Conservation (phyloP, 2,113 vertebrate genomes). For the Crotalus helleri region DNA sequence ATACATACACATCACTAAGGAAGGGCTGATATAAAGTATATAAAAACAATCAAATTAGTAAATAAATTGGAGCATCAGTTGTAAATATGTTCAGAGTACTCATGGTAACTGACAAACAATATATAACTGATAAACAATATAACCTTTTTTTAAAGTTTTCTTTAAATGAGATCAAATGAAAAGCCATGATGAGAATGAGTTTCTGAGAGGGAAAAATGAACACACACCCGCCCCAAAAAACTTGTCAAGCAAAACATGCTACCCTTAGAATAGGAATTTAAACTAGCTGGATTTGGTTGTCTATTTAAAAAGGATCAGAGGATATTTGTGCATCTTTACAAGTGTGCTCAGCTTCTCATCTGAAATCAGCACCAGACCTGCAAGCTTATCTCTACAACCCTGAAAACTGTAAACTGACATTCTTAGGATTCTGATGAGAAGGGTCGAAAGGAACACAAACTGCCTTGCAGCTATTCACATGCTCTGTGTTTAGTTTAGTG, state of each 20-base stretch:
- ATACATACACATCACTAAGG: neutral
- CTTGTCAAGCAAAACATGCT: neutral
- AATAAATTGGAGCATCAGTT: neutral
- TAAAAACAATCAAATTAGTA: neutral
- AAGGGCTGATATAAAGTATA: neutral
- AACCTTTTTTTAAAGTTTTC: neutral
- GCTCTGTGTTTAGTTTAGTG: neutral
- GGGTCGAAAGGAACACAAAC: neutral
- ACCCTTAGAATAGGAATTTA: neutral
- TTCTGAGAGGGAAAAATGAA: neutral
- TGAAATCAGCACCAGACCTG: neutral
- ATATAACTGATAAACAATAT: neutral
- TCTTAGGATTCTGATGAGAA: conserved; percentile 12
- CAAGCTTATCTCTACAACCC: conserved; percentile 14
- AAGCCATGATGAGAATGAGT: neutral
- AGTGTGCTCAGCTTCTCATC: neutral
- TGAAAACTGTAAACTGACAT: conserved; percentile 8
- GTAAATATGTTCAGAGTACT: neutral
- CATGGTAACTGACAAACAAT: too few relatives aligned
- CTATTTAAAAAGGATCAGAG: neutral
- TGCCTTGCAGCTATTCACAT: neutral
- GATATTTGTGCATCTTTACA: neutral
- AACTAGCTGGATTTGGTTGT: neutral
- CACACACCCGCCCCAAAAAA: too few relatives aligned
- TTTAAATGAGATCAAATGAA: neutral